Base-by-base conservation (phyloP, 2,113 vertebrate genomes). In the Onychostruthus taczanowskii region DNA sequence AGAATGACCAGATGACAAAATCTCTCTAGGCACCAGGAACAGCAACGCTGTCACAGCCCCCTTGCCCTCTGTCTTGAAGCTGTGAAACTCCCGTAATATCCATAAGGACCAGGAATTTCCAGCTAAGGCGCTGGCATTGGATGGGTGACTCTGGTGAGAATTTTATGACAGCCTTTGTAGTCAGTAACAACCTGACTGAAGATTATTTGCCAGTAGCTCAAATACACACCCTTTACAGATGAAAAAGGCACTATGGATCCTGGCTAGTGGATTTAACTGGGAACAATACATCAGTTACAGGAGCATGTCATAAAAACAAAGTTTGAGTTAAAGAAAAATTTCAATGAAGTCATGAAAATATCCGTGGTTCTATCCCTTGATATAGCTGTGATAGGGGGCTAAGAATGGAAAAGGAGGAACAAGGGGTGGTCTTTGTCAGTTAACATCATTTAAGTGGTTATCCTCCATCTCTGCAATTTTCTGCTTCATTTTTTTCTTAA, bases 81-180 rank as follows among this genome's bases (percentile, higher is more conserved):
- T 73, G 21, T 50, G 35, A 31, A 41, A 28, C 27, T 72, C 55
- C 72, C 24, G 7, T 19, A 33, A 67, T 46, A 77, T 67, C 72
- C 33, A 8, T 44, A 79, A 82, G 28, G n/a, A 76, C 21, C 27
- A 67, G 47, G 24, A 67, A 84, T 41, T 90, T 78, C 68, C 3
- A 3, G 0, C 33, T 67, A 15, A 0, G 0, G 10, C 39, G 37
- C 43, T 81, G 66, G 39, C 3, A 1, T 27, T n/a, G 31, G 18
- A 41, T 27, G 58, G 5, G 33, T 84, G 67, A 44, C 52, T 89
- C 63, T 31, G n/a, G 16, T 55, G 39, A 82, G 23, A 20, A 20
- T 82, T 89, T 91, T 74, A 39, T 77, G 33, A 44, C 44, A 67
- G 39, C 30, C 39, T 84, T 84, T 72, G 58, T 52, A 87, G 81